These are phyloP conservation scores for Cordilura impudica DNA, from an alignment of 2,888 invertebrate species.

Conservation along the genomic window DNA sequence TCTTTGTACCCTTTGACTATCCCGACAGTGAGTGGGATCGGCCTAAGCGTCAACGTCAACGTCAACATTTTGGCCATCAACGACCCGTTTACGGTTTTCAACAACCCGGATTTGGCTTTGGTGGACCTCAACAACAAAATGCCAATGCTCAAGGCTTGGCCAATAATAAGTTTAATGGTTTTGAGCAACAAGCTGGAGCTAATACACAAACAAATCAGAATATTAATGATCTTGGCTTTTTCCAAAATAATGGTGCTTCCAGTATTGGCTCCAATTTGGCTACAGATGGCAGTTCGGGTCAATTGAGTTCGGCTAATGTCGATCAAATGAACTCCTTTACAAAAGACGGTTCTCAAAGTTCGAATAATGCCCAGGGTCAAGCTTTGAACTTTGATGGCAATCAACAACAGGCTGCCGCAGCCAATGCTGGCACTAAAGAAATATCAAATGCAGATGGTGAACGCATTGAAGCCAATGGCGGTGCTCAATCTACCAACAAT, in stretches of 20 bases:
- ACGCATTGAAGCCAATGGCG: slow-evolving; percentile 69
- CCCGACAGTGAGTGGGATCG: slow-evolving; percentile 51
- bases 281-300: slow-evolving; percentile 72
- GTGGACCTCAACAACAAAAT: slow-evolving; percentile 41
- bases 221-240: slow-evolving; percentile 63
- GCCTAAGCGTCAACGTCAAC: slow-evolving; percentile 61
- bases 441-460: slow-evolving; percentile 64
- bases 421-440: slow-evolving; percentile 73
- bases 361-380: slow-evolving; percentile 74
- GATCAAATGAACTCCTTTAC: slow-evolving; percentile 70
- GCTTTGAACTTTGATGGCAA: slow-evolving; percentile 71
- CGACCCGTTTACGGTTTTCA: slow-evolving; percentile 12
- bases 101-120: background rate
- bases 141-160: slow-evolving; percentile 68
- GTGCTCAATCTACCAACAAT: slow-evolving; percentile 70
- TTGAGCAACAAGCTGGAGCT: slow-evolving; percentile 73
- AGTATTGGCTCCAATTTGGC: slow-evolving; percentile 75
- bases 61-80: slow-evolving; percentile 25
- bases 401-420: slow-evolving; percentile 71
- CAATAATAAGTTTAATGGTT: slow-evolving; percentile 65
- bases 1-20: slow-evolving; percentile 69
- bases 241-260: slow-evolving; percentile 71
- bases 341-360: slow-evolving; percentile 63
- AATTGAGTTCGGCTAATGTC: slow-evolving; percentile 74
- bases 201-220: slow-evolving; percentile 71